Evolutionary conservation across 2,888 invertebrate species (phyloP), one percentile per base, ranked within the genome.

Genomic region (Chaetogeoica ovagalla): DNA sequence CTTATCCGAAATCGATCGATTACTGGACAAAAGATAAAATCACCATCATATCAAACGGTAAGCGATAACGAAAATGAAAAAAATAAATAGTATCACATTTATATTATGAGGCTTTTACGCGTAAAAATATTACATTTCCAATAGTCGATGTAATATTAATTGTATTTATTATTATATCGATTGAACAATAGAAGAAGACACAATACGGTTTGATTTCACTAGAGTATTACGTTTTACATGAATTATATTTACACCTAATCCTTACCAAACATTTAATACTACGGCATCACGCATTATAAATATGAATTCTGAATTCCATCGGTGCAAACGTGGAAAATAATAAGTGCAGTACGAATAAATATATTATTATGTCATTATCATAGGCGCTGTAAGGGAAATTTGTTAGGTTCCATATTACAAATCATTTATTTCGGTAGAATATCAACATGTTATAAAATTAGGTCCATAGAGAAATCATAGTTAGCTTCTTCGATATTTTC

Each of bases 1-100:
- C 89, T 69, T 89, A 86, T 84, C 89, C 89, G 11, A 88, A 88
- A 85, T 88, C 89, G 81, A 89, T 89, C 84, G 89, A 89, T 85
- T 89, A 89, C 84, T 89, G 89, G 89, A 87, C 88, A 59, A 86
- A 87, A 83, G 87, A 88, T 81, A 88, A 87, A 82, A 87, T 87
- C 74, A 88, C 88, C 84, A 88, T 88, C 83, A 87, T 89, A 79
- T 87, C 88, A 71, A 87, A 88, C 85, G 88, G 89, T 89, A 87
- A 89, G 89, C 60, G 19, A 3, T 37, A 72, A 19, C 37, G 19
- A 69, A 69, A 21, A 59, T 17, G 8, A 13, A 66, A 15, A 66
- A 13, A 48, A 43, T 48, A 55, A 55, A 3, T 7, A 8, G 21
- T 66, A 21, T 21, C 13, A 30, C 30, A 43, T 43, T 43, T 43